phyloP scores from a whole-genome alignment of 2,888 invertebrate species.

The Hyalella azteca region DNA sequence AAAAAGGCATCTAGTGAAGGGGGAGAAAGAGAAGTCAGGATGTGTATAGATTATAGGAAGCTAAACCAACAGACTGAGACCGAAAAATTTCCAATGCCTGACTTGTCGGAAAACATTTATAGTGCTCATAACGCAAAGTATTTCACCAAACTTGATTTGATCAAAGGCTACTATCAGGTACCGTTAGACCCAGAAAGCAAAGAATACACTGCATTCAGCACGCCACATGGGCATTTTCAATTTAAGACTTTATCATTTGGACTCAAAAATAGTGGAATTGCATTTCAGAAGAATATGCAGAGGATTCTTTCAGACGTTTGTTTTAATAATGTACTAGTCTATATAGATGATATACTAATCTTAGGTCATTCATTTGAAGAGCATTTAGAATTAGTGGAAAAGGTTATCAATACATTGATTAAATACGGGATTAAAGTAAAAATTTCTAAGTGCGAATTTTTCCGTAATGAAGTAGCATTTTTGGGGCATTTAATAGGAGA shows the following conservation, averaged over 20 bases:
- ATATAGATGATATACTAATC: not conserved
- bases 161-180: not conserved
- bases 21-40: not conserved
- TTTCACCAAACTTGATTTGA: not conserved
- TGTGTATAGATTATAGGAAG: not conserved
- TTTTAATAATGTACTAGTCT: not conserved
- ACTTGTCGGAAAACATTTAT: not conserved
- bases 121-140: not conserved
- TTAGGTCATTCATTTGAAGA: not conserved
- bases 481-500: not conserved
- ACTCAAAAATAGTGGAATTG: not conserved
- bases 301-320: not conserved
- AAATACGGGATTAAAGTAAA: not conserved
- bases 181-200: not conserved
- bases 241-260: not conserved
- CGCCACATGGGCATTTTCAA: not conserved
- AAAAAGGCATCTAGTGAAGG: not conserved
- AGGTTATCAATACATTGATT: not conserved
- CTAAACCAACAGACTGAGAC: not conserved
- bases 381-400: not conserved
- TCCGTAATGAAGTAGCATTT: not conserved
- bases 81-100: not conserved
- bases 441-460: not conserved
- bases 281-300: not conserved
- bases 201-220: not conserved